Conservation (phyloP, 1,140 invertebrate genomes). For the Drosophila lini region DNA sequence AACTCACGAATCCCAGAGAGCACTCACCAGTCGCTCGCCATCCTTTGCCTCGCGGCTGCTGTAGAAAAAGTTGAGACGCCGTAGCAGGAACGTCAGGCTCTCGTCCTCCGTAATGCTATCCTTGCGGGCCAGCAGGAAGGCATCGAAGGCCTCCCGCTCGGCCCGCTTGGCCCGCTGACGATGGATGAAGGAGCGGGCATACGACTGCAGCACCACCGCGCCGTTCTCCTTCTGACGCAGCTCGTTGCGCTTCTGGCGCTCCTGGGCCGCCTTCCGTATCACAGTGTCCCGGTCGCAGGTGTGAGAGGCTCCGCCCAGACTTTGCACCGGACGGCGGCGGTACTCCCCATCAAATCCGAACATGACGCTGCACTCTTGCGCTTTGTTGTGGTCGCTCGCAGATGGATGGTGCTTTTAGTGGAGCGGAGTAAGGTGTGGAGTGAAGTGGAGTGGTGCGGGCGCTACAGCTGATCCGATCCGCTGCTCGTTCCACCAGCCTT, state of each 20-base stretch:
- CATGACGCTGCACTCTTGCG: constrained; percentile 82
- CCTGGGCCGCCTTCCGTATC: constrained; percentile 89
- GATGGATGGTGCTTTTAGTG: background rate
- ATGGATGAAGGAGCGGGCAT: constrained; percentile 90
- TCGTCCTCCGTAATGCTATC: constrained; percentile 85
- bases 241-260: constrained; percentile 94
- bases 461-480: constrained; percentile 29
- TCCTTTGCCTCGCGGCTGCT: constrained; percentile 87
- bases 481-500: constrained; percentile 33
- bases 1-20: background rate
- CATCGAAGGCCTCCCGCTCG: constrained; percentile 89
- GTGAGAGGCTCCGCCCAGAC: constrained; percentile 92
- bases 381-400: constrained; percentile 20
- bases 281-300: constrained; percentile 91
- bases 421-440: background rate
- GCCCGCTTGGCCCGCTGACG: constrained; percentile 88
- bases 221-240: constrained; percentile 86
- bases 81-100: constrained; percentile 86
- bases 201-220: constrained; percentile 88
- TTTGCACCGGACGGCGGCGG: constrained; percentile 94
- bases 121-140: constrained; percentile 85
- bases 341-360: constrained; percentile 97
- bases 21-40: constrained; percentile 88
- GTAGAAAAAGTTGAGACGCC: constrained; percentile 92
- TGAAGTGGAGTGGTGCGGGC: constrained; percentile 4